Evolutionary conservation across 1,140 invertebrate genomes (phyloP).

Genomic region (Aphis gossypii): DNA sequence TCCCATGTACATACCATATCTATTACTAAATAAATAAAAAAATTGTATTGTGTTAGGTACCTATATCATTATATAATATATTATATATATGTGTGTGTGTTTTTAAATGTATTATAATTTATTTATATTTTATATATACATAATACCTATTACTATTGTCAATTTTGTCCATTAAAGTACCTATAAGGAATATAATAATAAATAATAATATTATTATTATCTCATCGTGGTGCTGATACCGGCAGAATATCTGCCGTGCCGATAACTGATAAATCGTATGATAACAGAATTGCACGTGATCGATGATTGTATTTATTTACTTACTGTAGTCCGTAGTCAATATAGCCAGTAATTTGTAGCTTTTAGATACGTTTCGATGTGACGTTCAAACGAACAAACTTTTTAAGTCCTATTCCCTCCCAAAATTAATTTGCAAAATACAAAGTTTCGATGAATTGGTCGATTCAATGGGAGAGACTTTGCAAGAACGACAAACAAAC

Average conservation of each 20-base stretch:
- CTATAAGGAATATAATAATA: too few relatives aligned
- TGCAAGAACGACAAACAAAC: conserved; percentile 60
- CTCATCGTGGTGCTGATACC: background rate
- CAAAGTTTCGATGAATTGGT: background rate
- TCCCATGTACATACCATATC: too few relatives aligned
- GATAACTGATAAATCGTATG: background rate
- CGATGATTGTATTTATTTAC: background rate
- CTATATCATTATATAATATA: too few relatives aligned
- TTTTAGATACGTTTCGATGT: background rate
- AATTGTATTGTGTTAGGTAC: too few relatives aligned
- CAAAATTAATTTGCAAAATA: background rate
- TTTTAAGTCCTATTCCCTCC: background rate
- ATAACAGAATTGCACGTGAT: background rate
- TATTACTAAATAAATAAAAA: too few relatives aligned
- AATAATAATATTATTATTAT: too few relatives aligned
- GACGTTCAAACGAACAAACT: background rate
- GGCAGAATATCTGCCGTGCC: too few relatives aligned
- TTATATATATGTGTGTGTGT: too few relatives aligned
- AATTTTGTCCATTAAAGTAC: too few relatives aligned
- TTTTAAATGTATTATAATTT: too few relatives aligned
- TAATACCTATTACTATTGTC: too few relatives aligned
- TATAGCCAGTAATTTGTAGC: background rate
- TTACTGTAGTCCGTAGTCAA: background rate
- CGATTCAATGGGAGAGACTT: conserved; percentile 59
- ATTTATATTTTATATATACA: too few relatives aligned